These are phyloP conservation scores for Petrophora chlorosata DNA, from an alignment of 2,888 invertebrate genomes.

Conservation along the genomic window DNA sequence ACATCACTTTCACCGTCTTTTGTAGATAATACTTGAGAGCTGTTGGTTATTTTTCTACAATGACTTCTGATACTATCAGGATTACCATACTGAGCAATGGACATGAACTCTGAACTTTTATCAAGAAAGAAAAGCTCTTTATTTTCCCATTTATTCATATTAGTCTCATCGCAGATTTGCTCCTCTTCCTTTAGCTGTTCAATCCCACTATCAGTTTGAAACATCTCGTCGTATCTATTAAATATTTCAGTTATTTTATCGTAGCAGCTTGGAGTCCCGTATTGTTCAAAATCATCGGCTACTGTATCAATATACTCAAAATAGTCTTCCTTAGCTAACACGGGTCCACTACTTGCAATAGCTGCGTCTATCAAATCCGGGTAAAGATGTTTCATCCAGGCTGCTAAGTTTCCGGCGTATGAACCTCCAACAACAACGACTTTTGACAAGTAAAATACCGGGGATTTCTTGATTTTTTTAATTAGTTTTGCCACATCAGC, in stretches of 20 bases:
- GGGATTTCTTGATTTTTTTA: slow-evolving; percentile 47
- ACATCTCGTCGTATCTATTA: slow-evolving; percentile 52
- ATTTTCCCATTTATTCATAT: slow-evolving; percentile 60
- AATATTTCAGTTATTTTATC: slow-evolving; percentile 55
- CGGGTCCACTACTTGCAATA: slow-evolving; percentile 71
- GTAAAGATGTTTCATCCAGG: slow-evolving; percentile 68
- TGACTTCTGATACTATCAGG: slow-evolving; percentile 50
- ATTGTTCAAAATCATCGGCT: slow-evolving; percentile 61
- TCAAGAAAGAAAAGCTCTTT: slow-evolving; percentile 63
- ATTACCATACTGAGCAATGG: slow-evolving; percentile 61
- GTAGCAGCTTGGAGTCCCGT: slow-evolving; percentile 58
- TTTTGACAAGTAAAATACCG: slow-evolving; percentile 56
- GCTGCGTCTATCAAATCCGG: slow-evolving; percentile 69
- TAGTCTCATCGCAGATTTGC: slow-evolving; percentile 59
- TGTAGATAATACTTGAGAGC: slow-evolving; percentile 34
- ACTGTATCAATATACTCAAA: slow-evolving; percentile 71
- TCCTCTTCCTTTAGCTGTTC: slow-evolving; percentile 59
- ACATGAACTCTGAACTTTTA: slow-evolving; percentile 57
- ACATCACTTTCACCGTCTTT: slow-evolving; percentile 41
- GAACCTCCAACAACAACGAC: slow-evolving; percentile 72
- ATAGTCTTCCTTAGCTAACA: slow-evolving; percentile 69
- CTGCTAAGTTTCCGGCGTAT: slow-evolving; percentile 72
- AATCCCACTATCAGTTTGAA: slow-evolving; percentile 56
- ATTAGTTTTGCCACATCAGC: slow-evolving; percentile 64
- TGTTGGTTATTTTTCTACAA: slow-evolving; percentile 46